These are phyloP conservation scores for Trogon melanurus DNA, from an alignment of 2,113 vertebrate species.

Conservation along the genomic window DNA sequence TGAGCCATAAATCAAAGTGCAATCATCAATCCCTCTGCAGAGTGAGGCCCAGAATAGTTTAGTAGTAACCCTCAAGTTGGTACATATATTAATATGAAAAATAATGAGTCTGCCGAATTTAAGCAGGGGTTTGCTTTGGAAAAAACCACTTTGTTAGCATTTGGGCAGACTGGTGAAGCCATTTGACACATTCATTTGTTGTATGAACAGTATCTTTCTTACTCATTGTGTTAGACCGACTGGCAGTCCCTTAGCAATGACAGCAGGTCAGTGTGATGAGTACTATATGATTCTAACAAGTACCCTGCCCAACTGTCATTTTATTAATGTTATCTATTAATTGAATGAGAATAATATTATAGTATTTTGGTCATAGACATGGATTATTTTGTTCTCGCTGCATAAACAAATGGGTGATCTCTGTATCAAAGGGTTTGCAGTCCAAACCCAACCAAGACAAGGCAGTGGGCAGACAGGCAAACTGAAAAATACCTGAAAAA, in stretches of 20 bases:
- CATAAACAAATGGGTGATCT: background rate
- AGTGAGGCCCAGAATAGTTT: background rate
- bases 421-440: background rate
- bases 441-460: background rate
- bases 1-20: slow-evolving; percentile 57
- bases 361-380: background rate
- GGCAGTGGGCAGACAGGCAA: background rate
- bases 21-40: slow-evolving; percentile 46
- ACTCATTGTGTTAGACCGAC: background rate
- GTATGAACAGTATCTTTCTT: slow-evolving; percentile 1
- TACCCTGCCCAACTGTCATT: background rate
- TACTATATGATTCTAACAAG: background rate
- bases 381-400: background rate
- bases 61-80: background rate
- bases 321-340: background rate
- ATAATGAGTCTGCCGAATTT: slow-evolving; percentile 35
- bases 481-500: background rate
- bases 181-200: slow-evolving; percentile 30
- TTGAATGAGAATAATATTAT: background rate
- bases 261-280: background rate
- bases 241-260: background rate
- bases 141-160: slow-evolving; percentile 43
- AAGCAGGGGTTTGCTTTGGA: slow-evolving; percentile 16
- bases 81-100: slow-evolving; percentile 27
- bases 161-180: background rate